Percentiles rank a stretch among this genome's conserved stretches.
These are phyloP conservation scores for Noturus placidus DNA, from an alignment of 2,113 vertebrate species.

Conservation along the genomic window DNA sequence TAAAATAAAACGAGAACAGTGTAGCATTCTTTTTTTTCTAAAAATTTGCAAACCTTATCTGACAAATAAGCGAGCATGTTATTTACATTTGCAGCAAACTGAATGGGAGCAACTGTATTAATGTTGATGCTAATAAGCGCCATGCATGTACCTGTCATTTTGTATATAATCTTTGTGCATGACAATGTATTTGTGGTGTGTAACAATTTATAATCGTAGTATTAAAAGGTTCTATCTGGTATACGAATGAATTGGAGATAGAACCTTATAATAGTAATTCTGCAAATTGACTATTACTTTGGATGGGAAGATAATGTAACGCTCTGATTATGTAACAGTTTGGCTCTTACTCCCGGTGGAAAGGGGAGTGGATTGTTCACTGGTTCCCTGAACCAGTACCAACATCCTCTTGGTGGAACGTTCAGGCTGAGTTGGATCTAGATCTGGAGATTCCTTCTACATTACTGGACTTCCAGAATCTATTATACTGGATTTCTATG, in stretches of 20 bases:
- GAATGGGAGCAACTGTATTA: not conserved
- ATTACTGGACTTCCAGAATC: not conserved
- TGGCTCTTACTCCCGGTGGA: not conserved
- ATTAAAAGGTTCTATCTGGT: not conserved
- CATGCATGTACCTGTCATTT: not conserved
- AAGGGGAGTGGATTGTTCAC: not conserved
- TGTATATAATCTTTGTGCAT: not conserved
- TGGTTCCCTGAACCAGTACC: conserved; percentile 6
- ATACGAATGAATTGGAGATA: not conserved
- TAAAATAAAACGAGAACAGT: not conserved
- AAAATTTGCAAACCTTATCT: not conserved
- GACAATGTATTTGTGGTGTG: not conserved
- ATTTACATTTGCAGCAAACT: not conserved
- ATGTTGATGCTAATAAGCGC: not conserved
- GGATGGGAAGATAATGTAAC: too few species aligned
- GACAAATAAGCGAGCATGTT: not conserved
- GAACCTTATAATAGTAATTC: not conserved
- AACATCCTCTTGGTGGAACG: conserved; percentile 1
- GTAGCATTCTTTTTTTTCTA: not conserved
- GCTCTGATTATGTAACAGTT: not conserved
- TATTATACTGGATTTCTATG: not conserved
- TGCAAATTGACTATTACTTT: not conserved
- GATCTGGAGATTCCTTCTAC: not conserved
- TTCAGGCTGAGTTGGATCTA: not conserved
- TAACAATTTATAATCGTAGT: not conserved